These are phyloP conservation scores for Galerucella calmariensis DNA, from an alignment of 2,888 invertebrate genomes.

Conservation along the genomic window DNA sequence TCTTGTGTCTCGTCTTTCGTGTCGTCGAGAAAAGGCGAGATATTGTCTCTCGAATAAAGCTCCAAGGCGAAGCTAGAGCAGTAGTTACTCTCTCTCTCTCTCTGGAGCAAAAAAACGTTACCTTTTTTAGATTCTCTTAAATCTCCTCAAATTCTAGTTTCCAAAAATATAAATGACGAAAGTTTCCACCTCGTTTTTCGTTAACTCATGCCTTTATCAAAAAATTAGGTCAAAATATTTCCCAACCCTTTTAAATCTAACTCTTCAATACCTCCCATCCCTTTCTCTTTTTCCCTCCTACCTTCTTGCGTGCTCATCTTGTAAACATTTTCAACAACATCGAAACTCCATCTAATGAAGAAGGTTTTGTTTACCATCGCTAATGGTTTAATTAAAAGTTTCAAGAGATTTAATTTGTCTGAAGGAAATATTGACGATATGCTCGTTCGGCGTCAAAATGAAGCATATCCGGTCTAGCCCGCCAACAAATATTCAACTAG, in stretches of 20 bases:
- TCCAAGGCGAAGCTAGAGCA: too few relatives aligned
- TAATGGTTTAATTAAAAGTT: conserved; percentile 50
- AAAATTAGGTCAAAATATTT: conserved; percentile 30
- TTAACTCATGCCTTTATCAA: conserved; percentile 1
- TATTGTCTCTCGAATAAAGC: too few relatives aligned
- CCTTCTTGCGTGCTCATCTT: conserved; percentile 26
- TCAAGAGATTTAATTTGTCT: conserved; percentile 46
- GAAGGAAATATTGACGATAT: conserved; percentile 31
- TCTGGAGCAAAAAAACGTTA: too few relatives aligned
- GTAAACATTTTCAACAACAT: conserved; percentile 41
- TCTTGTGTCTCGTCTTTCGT: too few relatives aligned
- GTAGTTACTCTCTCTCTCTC: too few relatives aligned
- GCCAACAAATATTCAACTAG: not conserved
- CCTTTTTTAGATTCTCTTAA: too few relatives aligned
- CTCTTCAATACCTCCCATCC: not conserved
- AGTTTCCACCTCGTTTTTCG: not conserved
- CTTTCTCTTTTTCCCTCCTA: conserved; percentile 7
- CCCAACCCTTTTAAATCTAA: not conserved
- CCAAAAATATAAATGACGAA: too few relatives aligned
- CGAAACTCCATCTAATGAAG: conserved; percentile 42
- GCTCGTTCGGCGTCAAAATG: not conserved
- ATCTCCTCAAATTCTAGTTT: too few relatives aligned
- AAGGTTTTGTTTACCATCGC: conserved; percentile 42
- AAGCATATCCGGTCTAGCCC: conserved; percentile 28
- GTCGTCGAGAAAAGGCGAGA: too few relatives aligned